These are phyloP conservation scores for Hippocampus mohnikei DNA, from an alignment of 2,113 vertebrate genomes.

Conservation along the genomic window DNA sequence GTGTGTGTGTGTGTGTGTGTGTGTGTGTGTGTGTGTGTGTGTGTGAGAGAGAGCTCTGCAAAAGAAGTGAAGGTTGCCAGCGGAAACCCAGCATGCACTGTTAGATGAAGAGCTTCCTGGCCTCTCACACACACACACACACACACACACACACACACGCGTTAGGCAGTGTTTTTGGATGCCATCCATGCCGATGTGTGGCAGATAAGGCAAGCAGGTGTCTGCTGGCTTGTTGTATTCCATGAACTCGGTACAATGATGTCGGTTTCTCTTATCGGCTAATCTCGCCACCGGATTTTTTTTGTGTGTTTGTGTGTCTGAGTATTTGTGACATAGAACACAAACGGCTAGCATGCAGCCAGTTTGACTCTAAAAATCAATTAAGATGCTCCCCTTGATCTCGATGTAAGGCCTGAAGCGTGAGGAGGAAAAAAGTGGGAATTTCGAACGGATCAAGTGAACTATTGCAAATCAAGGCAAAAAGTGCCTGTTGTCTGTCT, in stretches of 20 bases:
- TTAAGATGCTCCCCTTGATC: not conserved
- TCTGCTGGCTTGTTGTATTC: constrained; percentile 46
- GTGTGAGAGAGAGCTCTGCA: constrained; percentile 54
- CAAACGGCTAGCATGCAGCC: not conserved
- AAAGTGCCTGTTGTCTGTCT: too few species aligned
- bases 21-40: constrained; percentile 42
- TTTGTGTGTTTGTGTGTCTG: not conserved
- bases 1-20: constrained; percentile 55
- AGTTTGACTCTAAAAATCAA: not conserved
- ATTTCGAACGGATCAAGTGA: too few species aligned
- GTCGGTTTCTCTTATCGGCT: constrained; percentile 37
- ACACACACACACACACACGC: constrained; percentile 28
- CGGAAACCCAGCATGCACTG: constrained; percentile 61
- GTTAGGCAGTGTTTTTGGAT: constrained; percentile 9
- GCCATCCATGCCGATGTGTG: constrained; percentile 60
- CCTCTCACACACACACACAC: constrained; percentile 45
- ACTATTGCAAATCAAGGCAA: too few species aligned
- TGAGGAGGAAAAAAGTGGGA: too few species aligned
- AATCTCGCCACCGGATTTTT: constrained; percentile 27
- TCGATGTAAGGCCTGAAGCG: too few species aligned
- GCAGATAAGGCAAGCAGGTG: constrained; percentile 66
- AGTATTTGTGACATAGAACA: not conserved
- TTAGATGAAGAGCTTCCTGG: constrained; percentile 68
- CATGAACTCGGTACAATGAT: constrained; percentile 33
- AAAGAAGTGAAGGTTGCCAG: constrained; percentile 50